These are phyloP conservation scores for Plotosus lineatus DNA, from an alignment of 2,113 vertebrate species.

Conservation along the genomic window DNA sequence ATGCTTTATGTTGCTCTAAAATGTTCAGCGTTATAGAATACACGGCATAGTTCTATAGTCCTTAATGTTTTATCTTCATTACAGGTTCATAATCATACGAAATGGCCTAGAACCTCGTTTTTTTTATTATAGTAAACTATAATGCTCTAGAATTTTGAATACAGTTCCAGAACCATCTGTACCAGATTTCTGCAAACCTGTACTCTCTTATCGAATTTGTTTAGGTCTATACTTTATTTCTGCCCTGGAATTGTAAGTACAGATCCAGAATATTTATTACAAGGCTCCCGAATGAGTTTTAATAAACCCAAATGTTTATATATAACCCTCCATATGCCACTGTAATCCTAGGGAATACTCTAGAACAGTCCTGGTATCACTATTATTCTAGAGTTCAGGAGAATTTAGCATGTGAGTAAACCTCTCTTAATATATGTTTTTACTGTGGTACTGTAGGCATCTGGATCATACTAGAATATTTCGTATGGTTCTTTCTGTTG, in stretches of 20 bases:
- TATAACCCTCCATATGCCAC: too few relatives aligned
- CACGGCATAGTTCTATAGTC: too few relatives aligned
- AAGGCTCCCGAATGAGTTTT: background rate
- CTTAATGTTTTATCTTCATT: too few relatives aligned
- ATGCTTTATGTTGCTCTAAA: too few relatives aligned
- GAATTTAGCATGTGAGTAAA: background rate
- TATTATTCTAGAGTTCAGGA: too few relatives aligned
- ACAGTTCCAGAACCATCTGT: background rate
- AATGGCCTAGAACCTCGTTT: too few relatives aligned
- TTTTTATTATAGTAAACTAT: too few relatives aligned
- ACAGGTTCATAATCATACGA: too few relatives aligned
- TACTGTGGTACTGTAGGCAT: background rate
- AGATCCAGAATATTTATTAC: background rate
- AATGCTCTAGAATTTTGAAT: background rate
- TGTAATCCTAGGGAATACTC: background rate
- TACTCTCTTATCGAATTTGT: background rate
- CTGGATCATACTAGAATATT: background rate
- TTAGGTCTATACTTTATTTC: background rate
- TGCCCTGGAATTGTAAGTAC: background rate
- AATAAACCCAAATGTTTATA: too few relatives aligned
- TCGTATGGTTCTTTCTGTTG: background rate
- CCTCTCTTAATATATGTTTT: background rate
- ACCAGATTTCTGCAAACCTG: background rate
- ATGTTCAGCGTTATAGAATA: too few relatives aligned
- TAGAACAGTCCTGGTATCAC: too few relatives aligned